Conservation (phyloP, 2,797 vertebrate genomes). For the Philypnodon macrostomus region DNA sequence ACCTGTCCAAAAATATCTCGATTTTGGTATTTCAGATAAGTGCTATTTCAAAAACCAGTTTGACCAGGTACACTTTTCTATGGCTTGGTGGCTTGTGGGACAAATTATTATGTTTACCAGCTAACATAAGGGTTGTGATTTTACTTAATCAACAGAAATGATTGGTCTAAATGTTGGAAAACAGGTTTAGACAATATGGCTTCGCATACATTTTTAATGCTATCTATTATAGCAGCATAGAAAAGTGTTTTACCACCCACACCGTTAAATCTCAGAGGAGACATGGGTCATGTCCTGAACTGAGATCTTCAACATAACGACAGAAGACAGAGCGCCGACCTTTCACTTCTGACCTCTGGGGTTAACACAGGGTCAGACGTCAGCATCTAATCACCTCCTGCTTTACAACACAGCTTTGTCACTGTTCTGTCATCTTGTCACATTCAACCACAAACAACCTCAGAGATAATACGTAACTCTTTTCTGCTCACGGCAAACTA, state of each 20-base stretch:
- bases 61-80: no score
- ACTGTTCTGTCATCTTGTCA: slow-evolving; percentile 7
- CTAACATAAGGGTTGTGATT: no score
- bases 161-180: no score
- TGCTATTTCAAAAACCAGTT: no score
- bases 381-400: slow-evolving; percentile 17
- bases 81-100: no score
- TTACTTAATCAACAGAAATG: no score
- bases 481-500: no score
- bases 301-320: slow-evolving; percentile 44
- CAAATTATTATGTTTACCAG: no score
- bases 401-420: slow-evolving; percentile 24
- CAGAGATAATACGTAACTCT: neutral
- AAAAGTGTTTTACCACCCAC: slow-evolving; percentile 64
- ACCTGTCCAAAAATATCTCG: no score
- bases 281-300: slow-evolving; percentile 46
- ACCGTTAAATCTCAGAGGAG: slow-evolving; percentile 42
- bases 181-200: no score
- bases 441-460: slow-evolving; percentile 8
- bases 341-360: slow-evolving; percentile 43
- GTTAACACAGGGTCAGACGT: slow-evolving; percentile 26
- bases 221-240: no score
- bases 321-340: slow-evolving; percentile 36
- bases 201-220: neutral
- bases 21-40: no score